Base-by-base conservation (phyloP, 1,140 invertebrate genomes). In the Drosophila kohkoa region DNA sequence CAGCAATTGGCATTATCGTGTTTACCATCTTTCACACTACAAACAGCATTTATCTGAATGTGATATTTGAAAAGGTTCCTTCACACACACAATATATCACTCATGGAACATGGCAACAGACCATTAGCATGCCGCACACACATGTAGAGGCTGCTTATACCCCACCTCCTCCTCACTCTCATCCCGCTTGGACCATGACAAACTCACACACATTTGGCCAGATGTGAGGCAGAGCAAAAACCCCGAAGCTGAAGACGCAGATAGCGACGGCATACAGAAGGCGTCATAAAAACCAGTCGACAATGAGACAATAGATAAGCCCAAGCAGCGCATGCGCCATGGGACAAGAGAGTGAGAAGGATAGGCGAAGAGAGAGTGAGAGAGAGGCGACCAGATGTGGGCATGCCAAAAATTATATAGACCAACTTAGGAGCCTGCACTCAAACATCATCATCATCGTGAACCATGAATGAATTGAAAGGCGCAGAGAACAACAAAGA, bases 251-350 rank as follows among this genome's bases (percentile, higher is more conserved):
- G 38, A 13, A 62, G 45, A 51, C 15, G 51, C 32, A 13, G 54
- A 43, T 45, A 57, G 60, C 57, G 65, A 3, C 70, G 20, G 51
- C 30, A 35, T 58, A 70, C 74, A 49, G 68, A 58, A 71, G 74
- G 75, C 80, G 75, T 80, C 77, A 81, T 78, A 70, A 75, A 82
- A 77, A 81, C 77, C 75, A 81, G 75, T 71, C 75, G 72, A 77
- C 78, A 80, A 69, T 58, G 69, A 79, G 57, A 82, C 78, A 77
- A 80, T 70, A 75, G 69, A 81, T 80, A 64, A 71, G 49, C 41
- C 57, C 30, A 59, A 25, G 30, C 62, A 55, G 15, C 75, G 70
- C 75, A 75, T 81, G 75, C 75, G 80, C 78, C 78, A 75, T 60
- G 65, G 66, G 43, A 38, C 51, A 48, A 46, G 64, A 8, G 46